A percentile compares a stretch with the other conserved stretches of the same genome.
Evolutionary conservation across 2,888 invertebrate species (phyloP).

Genomic region (Melipona bicolor): DNA sequence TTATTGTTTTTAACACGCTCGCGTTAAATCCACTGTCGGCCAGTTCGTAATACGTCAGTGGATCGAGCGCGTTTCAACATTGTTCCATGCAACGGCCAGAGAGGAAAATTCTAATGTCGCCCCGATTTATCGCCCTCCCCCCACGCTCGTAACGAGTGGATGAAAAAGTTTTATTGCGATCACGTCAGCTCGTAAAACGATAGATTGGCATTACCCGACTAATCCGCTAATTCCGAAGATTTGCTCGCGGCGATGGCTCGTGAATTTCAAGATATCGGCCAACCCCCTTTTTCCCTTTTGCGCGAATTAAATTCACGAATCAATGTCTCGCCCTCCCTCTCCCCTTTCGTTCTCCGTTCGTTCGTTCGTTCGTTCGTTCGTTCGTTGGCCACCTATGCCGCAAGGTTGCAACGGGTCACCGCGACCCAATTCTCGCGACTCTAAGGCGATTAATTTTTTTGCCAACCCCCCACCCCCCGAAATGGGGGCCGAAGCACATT

Average conservation of each 20-base stretch:
- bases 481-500: neutral
- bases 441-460: constrained; percentile 40
- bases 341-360: neutral
- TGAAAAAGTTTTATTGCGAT: constrained; percentile 61
- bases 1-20: constrained; percentile 4
- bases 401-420: neutral
- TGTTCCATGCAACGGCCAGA: neutral
- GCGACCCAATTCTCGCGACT: neutral
- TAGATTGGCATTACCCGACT: constrained; percentile 58
- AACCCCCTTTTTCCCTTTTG: constrained; percentile 10
- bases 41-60: constrained; percentile 14
- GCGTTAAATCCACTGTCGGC: constrained; percentile 18
- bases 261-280: constrained; percentile 59
- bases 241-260: constrained; percentile 52
- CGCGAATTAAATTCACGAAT: constrained; percentile 58
- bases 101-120: constrained; percentile 43
- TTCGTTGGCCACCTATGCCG: neutral
- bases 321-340: constrained; percentile 15
- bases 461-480: no score
- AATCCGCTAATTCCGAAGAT: constrained; percentile 64
- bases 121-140: constrained; percentile 35
- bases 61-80: constrained; percentile 11
- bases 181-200: constrained; percentile 64
- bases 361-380: constrained; percentile 9
- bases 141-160: constrained; percentile 32